Evolutionary conservation across 2,888 invertebrate genomes (phyloP).

Genomic region (Azorinus chamasolen): DNA sequence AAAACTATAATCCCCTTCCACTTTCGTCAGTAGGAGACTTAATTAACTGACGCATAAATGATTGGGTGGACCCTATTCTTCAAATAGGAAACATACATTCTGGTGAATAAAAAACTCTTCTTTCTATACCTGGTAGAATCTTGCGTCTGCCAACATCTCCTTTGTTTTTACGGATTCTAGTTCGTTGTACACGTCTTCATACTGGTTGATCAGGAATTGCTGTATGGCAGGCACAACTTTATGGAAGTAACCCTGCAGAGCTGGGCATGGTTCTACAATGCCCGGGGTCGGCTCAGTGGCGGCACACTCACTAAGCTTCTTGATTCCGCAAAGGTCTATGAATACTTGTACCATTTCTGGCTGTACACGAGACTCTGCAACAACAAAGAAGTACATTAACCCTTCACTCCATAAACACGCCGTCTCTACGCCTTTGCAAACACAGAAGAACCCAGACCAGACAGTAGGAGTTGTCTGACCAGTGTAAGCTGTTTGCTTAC

Average conservation of each 20-base stretch:
- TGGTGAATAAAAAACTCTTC: too few relatives aligned
- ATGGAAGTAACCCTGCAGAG: slow-evolving; percentile 73
- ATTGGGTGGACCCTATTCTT: too few relatives aligned
- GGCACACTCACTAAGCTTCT: slow-evolving; percentile 75
- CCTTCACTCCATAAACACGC: too few relatives aligned
- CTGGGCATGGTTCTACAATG: slow-evolving; percentile 73
- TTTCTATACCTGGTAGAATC: slow-evolving; percentile 78
- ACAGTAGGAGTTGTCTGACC: too few relatives aligned
- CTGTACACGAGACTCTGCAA: slow-evolving; percentile 16
- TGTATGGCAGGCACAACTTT: slow-evolving; percentile 79
- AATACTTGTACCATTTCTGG: slow-evolving; percentile 56
- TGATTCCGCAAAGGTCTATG: slow-evolving; percentile 68
- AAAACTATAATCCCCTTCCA: too few relatives aligned
- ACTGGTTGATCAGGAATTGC: slow-evolving; percentile 70
- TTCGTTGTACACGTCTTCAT: slow-evolving; percentile 70
- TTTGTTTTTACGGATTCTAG: slow-evolving; percentile 63
- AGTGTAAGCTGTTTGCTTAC: too few relatives aligned
- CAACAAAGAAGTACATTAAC: too few relatives aligned
- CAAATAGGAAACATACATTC: too few relatives aligned
- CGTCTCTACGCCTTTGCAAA: too few relatives aligned
- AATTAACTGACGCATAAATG: too few relatives aligned
- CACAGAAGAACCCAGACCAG: too few relatives aligned
- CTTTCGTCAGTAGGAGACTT: too few relatives aligned
- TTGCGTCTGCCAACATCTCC: slow-evolving; percentile 65
- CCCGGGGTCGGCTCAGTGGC: slow-evolving; percentile 68